Evolutionary conservation across 2,797 vertebrate genomes (phyloP).

Genomic region (Microctenopoma steveboyesi): DNA sequence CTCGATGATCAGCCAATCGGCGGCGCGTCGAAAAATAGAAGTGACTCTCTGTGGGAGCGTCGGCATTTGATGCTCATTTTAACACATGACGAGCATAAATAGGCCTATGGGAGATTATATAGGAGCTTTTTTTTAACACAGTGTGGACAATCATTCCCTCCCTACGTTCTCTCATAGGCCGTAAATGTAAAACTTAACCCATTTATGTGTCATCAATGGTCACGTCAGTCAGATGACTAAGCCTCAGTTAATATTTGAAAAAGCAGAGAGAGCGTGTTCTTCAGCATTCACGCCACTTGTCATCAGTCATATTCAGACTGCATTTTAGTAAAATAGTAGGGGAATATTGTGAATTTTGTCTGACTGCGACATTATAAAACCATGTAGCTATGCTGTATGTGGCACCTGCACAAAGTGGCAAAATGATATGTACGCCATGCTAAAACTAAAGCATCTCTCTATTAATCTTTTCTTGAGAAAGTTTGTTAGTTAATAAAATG

Average conservation of each 20-base stretch:
- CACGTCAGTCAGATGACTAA: too few species aligned
- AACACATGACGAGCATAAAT: not conserved
- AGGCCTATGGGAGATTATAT: not conserved
- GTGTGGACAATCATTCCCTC: not conserved
- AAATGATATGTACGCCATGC: too few species aligned
- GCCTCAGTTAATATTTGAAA: not conserved
- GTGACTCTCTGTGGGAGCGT: not conserved
- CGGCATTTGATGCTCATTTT: not conserved
- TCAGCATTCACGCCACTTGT: not conserved
- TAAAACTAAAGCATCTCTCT: too few species aligned
- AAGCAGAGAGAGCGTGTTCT: not conserved
- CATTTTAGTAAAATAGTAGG: too few species aligned
- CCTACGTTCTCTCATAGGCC: not conserved
- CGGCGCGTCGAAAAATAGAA: constrained; percentile 2
- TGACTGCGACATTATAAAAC: not conserved
- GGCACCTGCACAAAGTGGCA: too few species aligned
- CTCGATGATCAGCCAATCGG: constrained; percentile 7
- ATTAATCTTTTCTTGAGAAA: too few species aligned
- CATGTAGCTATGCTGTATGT: not conserved
- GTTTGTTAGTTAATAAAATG: too few species aligned
- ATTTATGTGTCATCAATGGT: not conserved
- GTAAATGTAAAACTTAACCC: not conserved
- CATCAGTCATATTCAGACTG: not conserved
- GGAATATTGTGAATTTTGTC: not conserved
- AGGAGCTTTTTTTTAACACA: not conserved